Evolutionary conservation across 2,113 vertebrate genomes (phyloP).

Genomic region (Camelus dromedarius): DNA sequence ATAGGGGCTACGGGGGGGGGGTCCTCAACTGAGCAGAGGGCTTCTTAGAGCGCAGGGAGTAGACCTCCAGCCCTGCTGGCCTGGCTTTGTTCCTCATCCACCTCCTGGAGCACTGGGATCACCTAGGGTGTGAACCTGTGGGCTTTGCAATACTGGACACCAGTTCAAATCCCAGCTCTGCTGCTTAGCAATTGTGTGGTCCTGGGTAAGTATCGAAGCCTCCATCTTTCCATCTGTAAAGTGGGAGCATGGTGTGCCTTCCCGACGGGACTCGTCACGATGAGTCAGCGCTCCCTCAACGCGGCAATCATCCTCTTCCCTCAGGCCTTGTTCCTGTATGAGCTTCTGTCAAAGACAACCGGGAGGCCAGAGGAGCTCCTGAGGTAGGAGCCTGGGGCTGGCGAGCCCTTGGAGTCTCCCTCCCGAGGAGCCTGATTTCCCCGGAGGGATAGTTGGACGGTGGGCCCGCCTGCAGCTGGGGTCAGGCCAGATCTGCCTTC

Average conservation of each 20-base stretch:
- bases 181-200: background rate
- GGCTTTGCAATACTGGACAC: background rate
- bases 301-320: conserved; percentile 55
- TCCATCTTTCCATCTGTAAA: background rate
- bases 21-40: rapidly evolving
- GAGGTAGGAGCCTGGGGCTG: conserved; percentile 83
- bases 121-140: rapidly evolving
- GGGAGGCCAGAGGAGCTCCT: conserved; percentile 80
- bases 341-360: conserved; percentile 82
- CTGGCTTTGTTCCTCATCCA: background rate
- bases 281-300: background rate
- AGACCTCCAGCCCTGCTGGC: no score
- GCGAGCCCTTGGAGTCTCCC: background rate
- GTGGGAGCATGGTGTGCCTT: background rate
- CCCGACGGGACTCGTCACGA: rapidly evolving
- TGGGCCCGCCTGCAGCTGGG: rapidly evolving
- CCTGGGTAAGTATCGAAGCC: background rate
- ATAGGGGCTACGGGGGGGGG: background rate
- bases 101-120: rapidly evolving
- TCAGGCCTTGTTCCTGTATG: conserved; percentile 90
- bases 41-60: background rate
- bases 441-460: background rate
- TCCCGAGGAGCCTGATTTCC: rapidly evolving
- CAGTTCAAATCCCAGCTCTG: background rate
- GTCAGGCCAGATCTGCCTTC: background rate